Base-by-base conservation (phyloP, 2,888 invertebrate genomes). In the Xylocampa areola region DNA sequence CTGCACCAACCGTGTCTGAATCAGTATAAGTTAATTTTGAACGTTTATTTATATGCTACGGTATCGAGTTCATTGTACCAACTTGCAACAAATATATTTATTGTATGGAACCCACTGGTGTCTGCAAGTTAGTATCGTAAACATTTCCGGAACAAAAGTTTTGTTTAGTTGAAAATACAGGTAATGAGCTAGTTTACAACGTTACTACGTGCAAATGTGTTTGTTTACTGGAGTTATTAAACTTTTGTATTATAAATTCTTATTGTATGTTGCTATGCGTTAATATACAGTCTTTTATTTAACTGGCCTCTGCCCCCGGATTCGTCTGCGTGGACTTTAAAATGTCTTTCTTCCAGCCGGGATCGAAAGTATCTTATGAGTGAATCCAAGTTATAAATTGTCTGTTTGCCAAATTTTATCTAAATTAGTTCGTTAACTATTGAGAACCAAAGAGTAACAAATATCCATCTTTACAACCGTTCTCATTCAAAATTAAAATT, bases 61-160 rank as follows among this genome's bases (percentile, higher is more conserved):
- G 23, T 37, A 45, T 48, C 8, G 10, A 53, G 11, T 23, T 61
- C 11, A 41, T 48, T 49, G 11, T 21, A 27, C 29, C 27, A 45
- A 49, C 37, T 51, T 10, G 11, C 17, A 19, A 40, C 25, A 51
- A 14, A 43, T 36, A 45, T 60, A 45, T 33, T 40, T 58, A 57
- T 50, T 50, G 39, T 37, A 13, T 16, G 27, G 40, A 73, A 53
- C 41, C 39, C 45, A 36, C 23, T 21, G 14, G n/a, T 19, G 41
- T 59, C 27, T 40, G 37, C 45, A 14, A 51, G 69, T 66, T 64
- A 51, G 21, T 57, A 69, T 53, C 65, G 61, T 73, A 68, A 61
- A 73, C 61, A 73, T 65, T 73, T 61, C 50, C 64, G 39, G 51
- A 57, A 69, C 65, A 57, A 47, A 73, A 69, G 61, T 69, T 62